Evolutionary conservation across 2,113 vertebrate species (phyloP).

Genomic region (Salvelinus namaycush): DNA sequence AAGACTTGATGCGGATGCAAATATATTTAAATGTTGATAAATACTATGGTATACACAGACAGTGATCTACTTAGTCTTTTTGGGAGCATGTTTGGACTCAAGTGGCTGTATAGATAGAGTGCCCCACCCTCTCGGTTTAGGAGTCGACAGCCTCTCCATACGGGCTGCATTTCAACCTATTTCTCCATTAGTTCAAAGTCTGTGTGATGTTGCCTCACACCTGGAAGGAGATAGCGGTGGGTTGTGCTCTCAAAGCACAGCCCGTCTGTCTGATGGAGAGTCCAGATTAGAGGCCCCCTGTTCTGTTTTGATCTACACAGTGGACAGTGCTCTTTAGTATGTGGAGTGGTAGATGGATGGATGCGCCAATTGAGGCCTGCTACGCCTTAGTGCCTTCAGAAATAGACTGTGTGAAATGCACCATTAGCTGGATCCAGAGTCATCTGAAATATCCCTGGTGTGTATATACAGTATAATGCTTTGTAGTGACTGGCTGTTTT

Average conservation of each 20-base stretch:
- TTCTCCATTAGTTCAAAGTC: neutral
- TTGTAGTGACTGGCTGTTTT: neutral
- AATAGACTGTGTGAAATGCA: constrained; percentile 42
- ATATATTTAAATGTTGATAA: too few species aligned
- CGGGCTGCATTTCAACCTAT: neutral
- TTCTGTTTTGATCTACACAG: constrained; percentile 2
- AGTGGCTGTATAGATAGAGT: neutral
- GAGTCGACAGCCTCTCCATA: neutral
- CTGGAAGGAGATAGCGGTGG: constrained; percentile 1
- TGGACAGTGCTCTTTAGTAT: neutral
- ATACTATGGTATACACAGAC: too few species aligned
- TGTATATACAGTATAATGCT: neutral
- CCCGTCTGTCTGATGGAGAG: neutral
- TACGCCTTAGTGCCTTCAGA: constrained; percentile 45
- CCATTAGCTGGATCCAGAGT: constrained; percentile 37
- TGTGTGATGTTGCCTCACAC: constrained; percentile 5
- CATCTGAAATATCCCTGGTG: constrained; percentile 17
- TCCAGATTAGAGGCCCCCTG: neutral
- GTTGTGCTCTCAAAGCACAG: neutral
- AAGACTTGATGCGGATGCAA: too few species aligned
- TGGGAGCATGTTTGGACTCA: neutral
- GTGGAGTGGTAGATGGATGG: constrained; percentile 12
- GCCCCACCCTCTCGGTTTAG: neutral
- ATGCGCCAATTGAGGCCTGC: constrained; percentile 33
- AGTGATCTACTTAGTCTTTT: too few species aligned